Percentiles rank a stretch among this genome's conserved stretches.
Conservation (phyloP, 2,888 invertebrate species). For the Phalera bucephala region DNA sequence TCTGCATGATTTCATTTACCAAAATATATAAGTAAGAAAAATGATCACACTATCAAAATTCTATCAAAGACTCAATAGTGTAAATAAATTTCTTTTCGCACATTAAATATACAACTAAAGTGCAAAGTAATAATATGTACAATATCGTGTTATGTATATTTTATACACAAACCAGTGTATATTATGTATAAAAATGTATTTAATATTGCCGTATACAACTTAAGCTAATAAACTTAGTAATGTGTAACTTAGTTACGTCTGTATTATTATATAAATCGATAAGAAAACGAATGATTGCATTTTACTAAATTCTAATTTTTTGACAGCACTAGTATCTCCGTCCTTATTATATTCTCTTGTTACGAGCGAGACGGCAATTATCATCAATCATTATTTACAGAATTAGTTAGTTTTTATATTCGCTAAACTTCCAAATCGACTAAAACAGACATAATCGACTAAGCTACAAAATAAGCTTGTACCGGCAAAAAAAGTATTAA, state of each 20-base stretch:
- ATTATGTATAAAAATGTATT: slow-evolving; percentile 45
- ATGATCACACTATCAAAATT: not conserved
- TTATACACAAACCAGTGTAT: slow-evolving; percentile 72
- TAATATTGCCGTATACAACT: not conserved
- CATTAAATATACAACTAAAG: slow-evolving; percentile 19
- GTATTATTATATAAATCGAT: too few relatives aligned
- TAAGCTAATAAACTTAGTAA: too few relatives aligned
- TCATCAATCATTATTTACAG: too few relatives aligned
- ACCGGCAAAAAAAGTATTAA: not conserved
- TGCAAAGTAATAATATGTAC: slow-evolving; percentile 24
- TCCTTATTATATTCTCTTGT: not conserved
- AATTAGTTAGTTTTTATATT: too few relatives aligned
- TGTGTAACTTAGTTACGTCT: too few relatives aligned
- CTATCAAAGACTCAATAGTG: not conserved
- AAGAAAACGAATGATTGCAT: too few relatives aligned
- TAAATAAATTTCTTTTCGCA: not conserved
- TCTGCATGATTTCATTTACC: not conserved
- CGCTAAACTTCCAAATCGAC: not conserved
- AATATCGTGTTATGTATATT: slow-evolving; percentile 38
- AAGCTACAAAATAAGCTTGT: not conserved
- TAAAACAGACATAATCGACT: not conserved
- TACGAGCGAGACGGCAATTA: not conserved
- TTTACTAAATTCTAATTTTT: too few relatives aligned
- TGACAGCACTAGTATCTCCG: not conserved
- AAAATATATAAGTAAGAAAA: not conserved